Conservation (phyloP, 1,140 invertebrate genomes). For the Atta texana region DNA sequence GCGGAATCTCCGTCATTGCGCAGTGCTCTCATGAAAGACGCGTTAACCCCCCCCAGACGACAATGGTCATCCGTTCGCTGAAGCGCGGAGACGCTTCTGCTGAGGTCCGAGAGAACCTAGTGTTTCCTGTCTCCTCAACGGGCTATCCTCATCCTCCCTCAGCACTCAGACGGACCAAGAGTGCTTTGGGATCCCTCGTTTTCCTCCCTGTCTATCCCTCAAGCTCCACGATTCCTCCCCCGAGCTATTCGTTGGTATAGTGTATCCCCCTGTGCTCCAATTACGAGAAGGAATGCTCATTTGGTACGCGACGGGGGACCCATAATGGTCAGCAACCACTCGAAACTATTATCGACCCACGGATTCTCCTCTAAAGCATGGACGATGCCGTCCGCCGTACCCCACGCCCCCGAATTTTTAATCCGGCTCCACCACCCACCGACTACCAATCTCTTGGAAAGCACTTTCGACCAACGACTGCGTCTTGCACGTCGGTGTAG, state of each 20-base stretch:
- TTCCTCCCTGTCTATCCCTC: constrained; percentile 64
- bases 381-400: neutral
- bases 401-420: constrained; percentile 72
- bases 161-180: constrained; percentile 74
- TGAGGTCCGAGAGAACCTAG: constrained; percentile 47
- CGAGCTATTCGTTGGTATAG: constrained; percentile 65
- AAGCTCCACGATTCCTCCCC: constrained; percentile 25
- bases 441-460: constrained; percentile 71
- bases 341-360: constrained; percentile 77
- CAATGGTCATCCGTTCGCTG: constrained; percentile 44
- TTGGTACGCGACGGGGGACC: constrained; percentile 74
- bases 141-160: constrained; percentile 46
- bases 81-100: constrained; percentile 35
- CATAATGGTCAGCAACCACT: constrained; percentile 78
- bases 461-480: constrained; percentile 63
- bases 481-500: constrained; percentile 63
- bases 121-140: constrained; percentile 26
- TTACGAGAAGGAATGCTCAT: constrained; percentile 80
- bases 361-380: constrained; percentile 39
- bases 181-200: constrained; percentile 74
- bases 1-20: constrained; percentile 47
- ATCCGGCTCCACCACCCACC: constrained; percentile 58
- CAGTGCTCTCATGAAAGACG: constrained; percentile 49
- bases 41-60: constrained; percentile 64
- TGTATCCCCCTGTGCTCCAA: constrained; percentile 76